Conservation (phyloP, 1,140 invertebrate genomes). For the Caenorhabditis tropicalis region DNA sequence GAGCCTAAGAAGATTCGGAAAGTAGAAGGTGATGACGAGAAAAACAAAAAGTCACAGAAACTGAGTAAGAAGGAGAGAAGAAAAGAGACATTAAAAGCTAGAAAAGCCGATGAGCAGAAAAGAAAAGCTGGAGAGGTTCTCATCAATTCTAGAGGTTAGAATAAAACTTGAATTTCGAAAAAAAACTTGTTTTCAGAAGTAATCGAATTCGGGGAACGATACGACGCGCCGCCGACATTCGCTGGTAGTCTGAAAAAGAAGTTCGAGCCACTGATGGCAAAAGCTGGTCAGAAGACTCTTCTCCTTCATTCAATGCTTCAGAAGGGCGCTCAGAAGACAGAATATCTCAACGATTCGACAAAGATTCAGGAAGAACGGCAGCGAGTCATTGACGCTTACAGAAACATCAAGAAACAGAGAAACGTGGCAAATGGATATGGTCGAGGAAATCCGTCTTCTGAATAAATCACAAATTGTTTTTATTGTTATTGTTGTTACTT, state of each 20-base stretch:
- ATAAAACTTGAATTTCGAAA: not conserved
- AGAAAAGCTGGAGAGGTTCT: not conserved
- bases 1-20: not conserved
- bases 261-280: constrained; percentile 43
- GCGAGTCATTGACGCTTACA: constrained; percentile 44
- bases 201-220: constrained; percentile 45
- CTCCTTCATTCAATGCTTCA: constrained; percentile 41
- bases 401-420: constrained; percentile 34
- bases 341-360: not conserved
- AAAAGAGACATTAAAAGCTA: constrained; percentile 20
- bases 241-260: constrained; percentile 24
- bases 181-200: constrained; percentile 20
- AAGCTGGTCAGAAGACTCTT: constrained; percentile 30
- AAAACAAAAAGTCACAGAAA: not conserved
- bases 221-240: constrained; percentile 46
- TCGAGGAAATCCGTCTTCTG: not conserved
- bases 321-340: not conserved
- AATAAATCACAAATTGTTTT: not conserved
- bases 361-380: constrained; percentile 34
- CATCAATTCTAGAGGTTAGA: constrained; percentile 19
- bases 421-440: not conserved
- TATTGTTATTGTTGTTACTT: not conserved
- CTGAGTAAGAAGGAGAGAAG: constrained; percentile 5
- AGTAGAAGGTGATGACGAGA: not conserved
- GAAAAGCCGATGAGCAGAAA: constrained; percentile 2